Base-by-base conservation (phyloP, 1,140 invertebrate genomes). In the Macrobrachium rosenbergii region DNA sequence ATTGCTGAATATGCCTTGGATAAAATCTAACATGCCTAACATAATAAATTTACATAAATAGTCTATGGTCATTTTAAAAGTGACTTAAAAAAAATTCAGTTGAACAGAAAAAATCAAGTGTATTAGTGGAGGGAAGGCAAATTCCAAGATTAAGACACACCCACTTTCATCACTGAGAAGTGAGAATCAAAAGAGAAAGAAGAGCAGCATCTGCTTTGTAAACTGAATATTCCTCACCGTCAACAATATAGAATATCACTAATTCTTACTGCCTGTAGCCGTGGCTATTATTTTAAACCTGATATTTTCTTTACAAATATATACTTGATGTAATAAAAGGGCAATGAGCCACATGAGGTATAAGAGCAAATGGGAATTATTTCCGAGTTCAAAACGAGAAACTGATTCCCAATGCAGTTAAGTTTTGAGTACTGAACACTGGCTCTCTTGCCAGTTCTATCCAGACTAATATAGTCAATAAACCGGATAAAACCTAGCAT, bases 241-340 rank as follows among this genome's bases (percentile, higher is more conserved):
- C 82, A 84, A 75, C 59, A 76, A 75, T 87, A 87, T 52, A 81
- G 64, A 75, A 75, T 81, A 87, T 87, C 77, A 87, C 84, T 69
- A 75, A 45, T 73, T 67, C 84, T 87, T 81, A 87, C 84, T 81
- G 84, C 81, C 84, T 87, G 84, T 87, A 87, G 80, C 84, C 75
- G 60, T 81, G 78, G 69, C 84, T 81, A 67, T 77, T 63, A 64
- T 52, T 63, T 52, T 76, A 59, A 59, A 45, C 52, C 64, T 77
- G 64, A 84, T 75, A 77, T 84, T 76, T 77, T 72, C 82, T 77
- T 73, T 59, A 64, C 73, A 75, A 52, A 62, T 77, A 84, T 62
- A 72, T 43, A 73, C n/a, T 37, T 62, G 23, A 64, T 43, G 60
- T 17, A 72, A 60, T 52, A 43, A 64, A 62, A 82, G 73, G 45